Conservation (phyloP, 2,113 vertebrate species). For the Penelope pileata region DNA sequence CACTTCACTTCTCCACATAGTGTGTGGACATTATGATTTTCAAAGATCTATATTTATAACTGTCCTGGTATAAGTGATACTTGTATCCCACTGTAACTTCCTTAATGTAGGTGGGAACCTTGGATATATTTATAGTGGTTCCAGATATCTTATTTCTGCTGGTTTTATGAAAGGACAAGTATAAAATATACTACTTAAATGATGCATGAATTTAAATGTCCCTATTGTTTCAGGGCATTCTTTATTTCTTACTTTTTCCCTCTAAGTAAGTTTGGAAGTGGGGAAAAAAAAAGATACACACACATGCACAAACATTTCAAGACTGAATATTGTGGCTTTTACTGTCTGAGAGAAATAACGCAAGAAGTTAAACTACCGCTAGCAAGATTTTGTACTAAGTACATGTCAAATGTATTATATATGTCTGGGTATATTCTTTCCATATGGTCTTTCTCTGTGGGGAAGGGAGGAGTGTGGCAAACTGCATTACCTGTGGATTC, state of each 20-base stretch:
- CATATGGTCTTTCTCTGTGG: not conserved
- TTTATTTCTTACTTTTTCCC: not conserved
- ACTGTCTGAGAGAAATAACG: not conserved
- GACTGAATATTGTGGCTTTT: not conserved
- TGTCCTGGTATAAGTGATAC: not conserved
- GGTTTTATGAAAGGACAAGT: not conserved
- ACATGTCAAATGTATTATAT: not conserved
- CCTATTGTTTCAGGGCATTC: not conserved
- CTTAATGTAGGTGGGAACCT: not conserved
- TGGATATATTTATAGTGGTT: slow-evolving; percentile 12
- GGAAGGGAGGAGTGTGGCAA: not conserved
- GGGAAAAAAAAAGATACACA: not conserved
- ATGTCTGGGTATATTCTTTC: not conserved
- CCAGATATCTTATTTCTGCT: not conserved
- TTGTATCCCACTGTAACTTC: not conserved
- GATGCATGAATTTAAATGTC: not conserved
- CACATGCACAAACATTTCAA: not conserved
- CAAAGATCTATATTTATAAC: not conserved
- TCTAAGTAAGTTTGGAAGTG: not conserved
- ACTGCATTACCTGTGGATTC: not conserved
- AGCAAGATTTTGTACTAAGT: not conserved
- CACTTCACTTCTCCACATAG: not conserved
- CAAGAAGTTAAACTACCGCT: not conserved
- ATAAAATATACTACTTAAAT: not conserved
- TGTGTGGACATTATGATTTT: not conserved